Conservation (phyloP, 2,888 invertebrate species). For the Gastracanthus pulcherrimus region DNA sequence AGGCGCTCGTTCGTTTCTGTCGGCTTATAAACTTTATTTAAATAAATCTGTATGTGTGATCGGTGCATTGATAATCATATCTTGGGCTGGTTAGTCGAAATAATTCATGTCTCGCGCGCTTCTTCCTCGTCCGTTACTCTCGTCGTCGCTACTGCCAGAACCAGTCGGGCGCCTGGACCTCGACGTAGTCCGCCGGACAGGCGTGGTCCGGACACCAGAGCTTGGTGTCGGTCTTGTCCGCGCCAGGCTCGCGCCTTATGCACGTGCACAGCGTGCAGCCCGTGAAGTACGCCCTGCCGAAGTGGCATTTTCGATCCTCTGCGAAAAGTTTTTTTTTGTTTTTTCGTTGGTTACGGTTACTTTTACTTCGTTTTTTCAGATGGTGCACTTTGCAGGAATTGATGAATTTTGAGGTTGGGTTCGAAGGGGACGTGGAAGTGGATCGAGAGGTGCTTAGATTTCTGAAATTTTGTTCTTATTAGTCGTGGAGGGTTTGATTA, state of each 20-base stretch:
- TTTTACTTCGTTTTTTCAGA: no score
- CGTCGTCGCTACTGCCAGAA: constrained; percentile 8
- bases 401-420: no score
- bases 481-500: no score
- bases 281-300: constrained; percentile 38
- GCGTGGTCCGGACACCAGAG: constrained; percentile 42
- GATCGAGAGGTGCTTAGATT: no score
- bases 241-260: constrained; percentile 6
- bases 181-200: constrained; percentile 44
- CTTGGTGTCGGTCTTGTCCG: constrained; percentile 3
- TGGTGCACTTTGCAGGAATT: no score
- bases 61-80: constrained; percentile 26
- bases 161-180: constrained; percentile 16
- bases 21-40: constrained; percentile 43
- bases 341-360: no score
- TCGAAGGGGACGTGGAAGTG: no score
- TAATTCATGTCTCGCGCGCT: background rate
- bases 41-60: constrained; percentile 24
- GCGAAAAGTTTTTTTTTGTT: background rate
- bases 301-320: constrained; percentile 22
- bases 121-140: background rate
- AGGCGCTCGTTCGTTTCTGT: constrained; percentile 8
- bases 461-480: no score
- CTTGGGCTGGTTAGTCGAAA: background rate
- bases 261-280: constrained; percentile 47